These are phyloP conservation scores for Epinephelus malabaricus DNA, from an alignment of 2,797 vertebrate species.

Conservation along the genomic window DNA sequence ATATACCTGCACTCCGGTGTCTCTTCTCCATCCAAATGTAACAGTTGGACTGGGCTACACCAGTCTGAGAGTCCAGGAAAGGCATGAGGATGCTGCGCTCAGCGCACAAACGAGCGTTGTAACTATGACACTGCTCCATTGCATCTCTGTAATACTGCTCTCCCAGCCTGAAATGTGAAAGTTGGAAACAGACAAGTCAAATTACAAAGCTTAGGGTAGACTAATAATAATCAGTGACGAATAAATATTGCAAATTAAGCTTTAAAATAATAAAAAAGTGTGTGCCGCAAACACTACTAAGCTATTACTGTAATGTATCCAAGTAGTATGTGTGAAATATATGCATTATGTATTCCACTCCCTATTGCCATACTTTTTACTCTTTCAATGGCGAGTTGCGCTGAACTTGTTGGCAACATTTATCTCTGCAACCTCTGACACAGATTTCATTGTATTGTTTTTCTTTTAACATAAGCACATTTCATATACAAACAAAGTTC, in stretches of 20 bases:
- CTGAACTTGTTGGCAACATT: no score
- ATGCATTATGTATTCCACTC: no score
- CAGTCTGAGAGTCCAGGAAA: slow-evolving; percentile 97
- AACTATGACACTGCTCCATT: slow-evolving; percentile 98
- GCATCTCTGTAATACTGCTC: slow-evolving; percentile 98
- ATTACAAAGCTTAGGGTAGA: slow-evolving; percentile 8
- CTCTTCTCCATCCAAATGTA: slow-evolving; percentile 99
- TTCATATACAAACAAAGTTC: no score
- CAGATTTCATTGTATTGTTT: no score
- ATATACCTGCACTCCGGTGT: slow-evolving; percentile 93
- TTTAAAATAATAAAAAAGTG: neutral
- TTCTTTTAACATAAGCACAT: no score
- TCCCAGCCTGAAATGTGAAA: slow-evolving; percentile 85
- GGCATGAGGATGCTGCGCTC: slow-evolving; percentile 97
- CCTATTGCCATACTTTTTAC: no score
- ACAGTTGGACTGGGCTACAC: slow-evolving; percentile 98
- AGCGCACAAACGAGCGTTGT: slow-evolving; percentile 95
- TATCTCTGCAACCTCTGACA: no score
- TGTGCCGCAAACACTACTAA: neutral
- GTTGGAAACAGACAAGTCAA: slow-evolving; percentile 32
- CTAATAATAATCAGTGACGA: neutral
- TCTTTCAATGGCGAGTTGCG: no score
- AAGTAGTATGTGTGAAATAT: no score
- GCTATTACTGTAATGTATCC: no score
- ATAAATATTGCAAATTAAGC: neutral